Percentiles rank a stretch among this genome's conserved stretches.
Evolutionary conservation across 2,888 invertebrate species (phyloP).

Genomic region (Bombylius discolor): DNA sequence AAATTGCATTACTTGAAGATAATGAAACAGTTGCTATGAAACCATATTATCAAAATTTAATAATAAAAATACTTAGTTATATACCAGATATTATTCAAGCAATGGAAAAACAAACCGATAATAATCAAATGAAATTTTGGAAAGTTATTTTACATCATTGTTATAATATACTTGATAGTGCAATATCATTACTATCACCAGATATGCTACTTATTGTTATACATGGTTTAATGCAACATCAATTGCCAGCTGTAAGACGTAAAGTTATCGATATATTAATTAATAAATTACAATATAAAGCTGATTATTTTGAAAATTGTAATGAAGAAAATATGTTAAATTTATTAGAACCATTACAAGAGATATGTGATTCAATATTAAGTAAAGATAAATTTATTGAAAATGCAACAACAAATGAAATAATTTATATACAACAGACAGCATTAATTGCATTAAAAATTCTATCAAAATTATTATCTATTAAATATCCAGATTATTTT

Average conservation of each 20-base stretch:
- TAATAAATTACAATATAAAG: slow-evolving; percentile 58
- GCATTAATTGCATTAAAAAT: slow-evolving; percentile 71
- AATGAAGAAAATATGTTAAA: slow-evolving; percentile 41
- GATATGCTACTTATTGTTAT: slow-evolving; percentile 69
- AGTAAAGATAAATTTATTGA: slow-evolving; percentile 33
- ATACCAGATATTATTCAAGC: slow-evolving; percentile 53
- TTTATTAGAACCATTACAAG: slow-evolving; percentile 47
- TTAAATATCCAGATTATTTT: slow-evolving; percentile 54
- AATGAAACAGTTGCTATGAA: slow-evolving; percentile 43
- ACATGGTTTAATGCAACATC: slow-evolving; percentile 56
- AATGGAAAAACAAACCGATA: slow-evolving; percentile 46
- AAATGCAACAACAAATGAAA: slow-evolving; percentile 40
- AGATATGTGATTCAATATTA: slow-evolving; percentile 44
- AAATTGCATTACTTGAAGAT: slow-evolving; percentile 44
- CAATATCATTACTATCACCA: slow-evolving; percentile 65
- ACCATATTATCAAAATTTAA: slow-evolving; percentile 51
- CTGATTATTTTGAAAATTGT: slow-evolving; percentile 45
- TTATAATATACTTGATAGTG: slow-evolving; percentile 67
- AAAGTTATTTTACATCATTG: slow-evolving; percentile 64
- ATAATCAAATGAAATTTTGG: slow-evolving; percentile 60
- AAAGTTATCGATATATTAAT: slow-evolving; percentile 79
- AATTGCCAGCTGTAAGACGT: slow-evolving; percentile 55
- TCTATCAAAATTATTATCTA: slow-evolving; percentile 59
- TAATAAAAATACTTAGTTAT: slow-evolving; percentile 52
- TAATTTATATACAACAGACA: slow-evolving; percentile 64